Conservation (phyloP, 2,797 vertebrate genomes). For the Cossypha polioptera region DNA sequence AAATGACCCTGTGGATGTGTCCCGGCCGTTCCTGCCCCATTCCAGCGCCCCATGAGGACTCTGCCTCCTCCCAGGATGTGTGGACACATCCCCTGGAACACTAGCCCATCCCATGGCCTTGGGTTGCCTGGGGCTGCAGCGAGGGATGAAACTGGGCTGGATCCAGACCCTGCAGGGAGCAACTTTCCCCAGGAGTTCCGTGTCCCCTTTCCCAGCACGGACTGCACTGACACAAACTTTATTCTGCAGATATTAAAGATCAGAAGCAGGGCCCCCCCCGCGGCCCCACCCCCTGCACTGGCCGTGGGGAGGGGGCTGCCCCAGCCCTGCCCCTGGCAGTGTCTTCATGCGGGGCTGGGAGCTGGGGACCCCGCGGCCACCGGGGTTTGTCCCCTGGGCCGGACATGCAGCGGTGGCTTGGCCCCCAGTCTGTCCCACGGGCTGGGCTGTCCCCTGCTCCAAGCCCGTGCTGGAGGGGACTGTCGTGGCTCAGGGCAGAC, state of each 20-base stretch:
- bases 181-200: neutral
- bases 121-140: fast-evolving
- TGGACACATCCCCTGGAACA: fast-evolving
- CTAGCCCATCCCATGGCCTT: neutral
- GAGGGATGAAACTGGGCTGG: fast-evolving
- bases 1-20: neutral
- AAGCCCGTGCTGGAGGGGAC: neutral
- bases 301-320: neutral
- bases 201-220: neutral
- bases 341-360: neutral
- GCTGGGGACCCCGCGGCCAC: neutral
- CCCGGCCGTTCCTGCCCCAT: fast-evolving
- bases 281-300: fast-evolving
- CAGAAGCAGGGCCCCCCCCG: neutral
- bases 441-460: neutral
- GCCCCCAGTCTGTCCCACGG: neutral
- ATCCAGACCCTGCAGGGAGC: fast-evolving
- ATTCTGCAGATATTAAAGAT: constrained; percentile 73
- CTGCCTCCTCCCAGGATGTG: fast-evolving
- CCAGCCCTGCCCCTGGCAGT: fast-evolving
- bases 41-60: neutral
- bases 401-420: neutral
- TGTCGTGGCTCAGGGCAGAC: neutral
- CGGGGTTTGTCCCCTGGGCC: neutral
- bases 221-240: constrained; percentile 76